A percentile compares a stretch with the other conserved stretches of the same genome.
These are phyloP conservation scores for Myotis vivesi DNA, from an alignment of 2,797 vertebrate species.

Conservation along the genomic window DNA sequence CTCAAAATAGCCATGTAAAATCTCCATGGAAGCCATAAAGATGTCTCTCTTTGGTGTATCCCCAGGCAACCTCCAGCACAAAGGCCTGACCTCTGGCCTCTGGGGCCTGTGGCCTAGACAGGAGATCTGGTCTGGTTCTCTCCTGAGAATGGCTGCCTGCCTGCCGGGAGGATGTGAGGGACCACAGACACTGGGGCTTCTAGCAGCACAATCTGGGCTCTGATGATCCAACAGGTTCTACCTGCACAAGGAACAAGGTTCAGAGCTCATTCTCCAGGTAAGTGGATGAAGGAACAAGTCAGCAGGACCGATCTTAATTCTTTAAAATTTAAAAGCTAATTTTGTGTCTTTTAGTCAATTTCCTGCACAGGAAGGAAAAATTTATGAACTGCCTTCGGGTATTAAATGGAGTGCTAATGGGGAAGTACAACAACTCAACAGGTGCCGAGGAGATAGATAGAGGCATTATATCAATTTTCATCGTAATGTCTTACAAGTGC, in stretches of 20 bases:
- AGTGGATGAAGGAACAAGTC: slow-evolving; percentile 79
- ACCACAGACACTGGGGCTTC: slow-evolving; percentile 72
- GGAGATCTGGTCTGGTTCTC: slow-evolving; percentile 75
- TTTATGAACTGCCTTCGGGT: slow-evolving; percentile 88
- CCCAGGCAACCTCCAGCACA: slow-evolving; percentile 86
- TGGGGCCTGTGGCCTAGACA: slow-evolving; percentile 81
- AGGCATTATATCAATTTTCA: slow-evolving; percentile 88
- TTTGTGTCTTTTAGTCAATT: slow-evolving; percentile 90
- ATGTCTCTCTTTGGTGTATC: slow-evolving; percentile 53
- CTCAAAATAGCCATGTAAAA: slow-evolving; percentile 50
- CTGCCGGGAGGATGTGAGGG: slow-evolving; percentile 73
- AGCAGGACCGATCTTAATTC: slow-evolving; percentile 86
- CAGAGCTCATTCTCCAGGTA: slow-evolving; percentile 79
- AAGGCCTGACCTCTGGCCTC: slow-evolving; percentile 87
- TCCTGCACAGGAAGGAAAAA: slow-evolving; percentile 87
- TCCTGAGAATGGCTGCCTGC: slow-evolving; percentile 77
- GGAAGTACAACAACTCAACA: slow-evolving; percentile 88
- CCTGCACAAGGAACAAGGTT: slow-evolving; percentile 60
- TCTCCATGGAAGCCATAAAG: slow-evolving; percentile 38
- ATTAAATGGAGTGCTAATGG: slow-evolving; percentile 90
- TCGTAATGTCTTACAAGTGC: slow-evolving; percentile 76
- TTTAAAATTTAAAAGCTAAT: slow-evolving; percentile 91
- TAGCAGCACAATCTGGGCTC: slow-evolving; percentile 63
- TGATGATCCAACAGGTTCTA: slow-evolving; percentile 67
- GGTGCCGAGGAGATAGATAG: slow-evolving; percentile 86